These are phyloP conservation scores for Eptatretus atami DNA, from an alignment of 2,797 vertebrate species.

Conservation along the genomic window DNA sequence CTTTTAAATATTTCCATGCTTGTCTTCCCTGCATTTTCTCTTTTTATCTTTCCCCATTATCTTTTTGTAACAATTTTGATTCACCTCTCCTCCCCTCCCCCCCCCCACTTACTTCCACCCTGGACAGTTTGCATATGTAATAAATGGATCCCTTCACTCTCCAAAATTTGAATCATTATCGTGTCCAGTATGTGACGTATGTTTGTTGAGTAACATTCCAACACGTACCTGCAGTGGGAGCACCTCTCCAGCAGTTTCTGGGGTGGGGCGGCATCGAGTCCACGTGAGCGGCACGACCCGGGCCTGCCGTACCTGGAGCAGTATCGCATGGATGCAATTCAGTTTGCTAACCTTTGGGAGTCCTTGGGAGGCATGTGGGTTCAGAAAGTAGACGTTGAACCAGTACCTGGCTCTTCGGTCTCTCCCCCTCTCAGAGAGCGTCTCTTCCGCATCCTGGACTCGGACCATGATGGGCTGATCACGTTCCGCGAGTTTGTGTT, in stretches of 20 bases:
- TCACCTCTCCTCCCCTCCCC: too few relatives aligned
- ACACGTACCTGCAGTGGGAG: constrained; percentile 25
- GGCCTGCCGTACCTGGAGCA: constrained; percentile 49
- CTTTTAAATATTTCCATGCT: neutral
- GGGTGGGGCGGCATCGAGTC: constrained; percentile 15
- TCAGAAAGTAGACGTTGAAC: constrained; percentile 17
- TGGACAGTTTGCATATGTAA: neutral
- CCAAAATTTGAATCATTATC: too few relatives aligned
- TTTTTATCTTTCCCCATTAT: neutral
- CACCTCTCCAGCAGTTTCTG: constrained; percentile 25
- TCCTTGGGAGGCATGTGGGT: constrained; percentile 42
- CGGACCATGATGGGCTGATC: constrained; percentile 58
- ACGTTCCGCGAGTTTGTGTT: constrained; percentile 93
- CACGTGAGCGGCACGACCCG: constrained; percentile 26
- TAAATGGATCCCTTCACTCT: too few relatives aligned
- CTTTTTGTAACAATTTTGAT: neutral
- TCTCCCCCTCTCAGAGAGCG: constrained; percentile 29
- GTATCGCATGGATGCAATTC: constrained; percentile 35
- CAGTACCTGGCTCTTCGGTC: constrained; percentile 13
- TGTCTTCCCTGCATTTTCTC: constrained; percentile 8
- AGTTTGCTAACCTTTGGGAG: constrained; percentile 29
- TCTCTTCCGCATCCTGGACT: constrained; percentile 57
- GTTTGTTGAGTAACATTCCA: too few relatives aligned
- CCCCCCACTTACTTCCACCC: neutral
- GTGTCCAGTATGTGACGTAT: too few relatives aligned